Evolutionary conservation across 2,888 invertebrate species (phyloP).

Genomic region (Acheta domesticus): DNA sequence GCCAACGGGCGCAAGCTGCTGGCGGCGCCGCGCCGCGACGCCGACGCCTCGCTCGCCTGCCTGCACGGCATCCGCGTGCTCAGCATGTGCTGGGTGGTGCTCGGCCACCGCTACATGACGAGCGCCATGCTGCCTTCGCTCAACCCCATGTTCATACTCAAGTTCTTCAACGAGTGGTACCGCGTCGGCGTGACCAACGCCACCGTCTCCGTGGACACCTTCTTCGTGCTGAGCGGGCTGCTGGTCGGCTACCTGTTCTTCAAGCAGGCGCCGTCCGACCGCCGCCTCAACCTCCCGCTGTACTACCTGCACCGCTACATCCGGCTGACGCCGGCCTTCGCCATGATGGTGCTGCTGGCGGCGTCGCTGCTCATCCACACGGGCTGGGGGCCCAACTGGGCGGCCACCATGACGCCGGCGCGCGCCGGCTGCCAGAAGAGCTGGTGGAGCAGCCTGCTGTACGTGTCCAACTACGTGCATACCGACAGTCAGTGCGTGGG

Average conservation of each 20-base stretch:
- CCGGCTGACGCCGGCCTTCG: slow-evolving; percentile 19
- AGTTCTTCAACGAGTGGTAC: slow-evolving; percentile 47
- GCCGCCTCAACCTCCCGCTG: slow-evolving; percentile 45
- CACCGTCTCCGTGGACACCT: slow-evolving; percentile 59
- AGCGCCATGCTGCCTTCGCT: slow-evolving; percentile 44
- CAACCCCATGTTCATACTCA: slow-evolving; percentile 45
- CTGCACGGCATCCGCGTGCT: slow-evolving; percentile 55
- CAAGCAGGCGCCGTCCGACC: slow-evolving; percentile 43
- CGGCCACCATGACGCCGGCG: neutral
- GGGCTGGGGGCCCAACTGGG: slow-evolving; percentile 5
- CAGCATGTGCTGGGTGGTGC: slow-evolving; percentile 50
- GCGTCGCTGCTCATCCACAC: neutral
- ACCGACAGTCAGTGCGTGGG: neutral
- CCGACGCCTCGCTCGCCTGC: slow-evolving; percentile 42
- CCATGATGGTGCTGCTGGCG: slow-evolving; percentile 20
- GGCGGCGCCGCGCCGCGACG: slow-evolving; percentile 38
- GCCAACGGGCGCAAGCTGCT: slow-evolving; percentile 46
- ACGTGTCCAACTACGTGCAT: neutral
- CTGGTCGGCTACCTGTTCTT: slow-evolving; percentile 49
- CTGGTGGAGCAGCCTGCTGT: neutral
- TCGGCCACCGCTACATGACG: slow-evolving; percentile 50
- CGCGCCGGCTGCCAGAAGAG: neutral
- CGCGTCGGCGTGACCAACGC: slow-evolving; percentile 48
- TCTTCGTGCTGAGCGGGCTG: slow-evolving; percentile 60
- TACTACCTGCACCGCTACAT: slow-evolving; percentile 50